Evolutionary conservation across 2,888 invertebrate species (phyloP).

Genomic region (Amorpha juglandis): DNA sequence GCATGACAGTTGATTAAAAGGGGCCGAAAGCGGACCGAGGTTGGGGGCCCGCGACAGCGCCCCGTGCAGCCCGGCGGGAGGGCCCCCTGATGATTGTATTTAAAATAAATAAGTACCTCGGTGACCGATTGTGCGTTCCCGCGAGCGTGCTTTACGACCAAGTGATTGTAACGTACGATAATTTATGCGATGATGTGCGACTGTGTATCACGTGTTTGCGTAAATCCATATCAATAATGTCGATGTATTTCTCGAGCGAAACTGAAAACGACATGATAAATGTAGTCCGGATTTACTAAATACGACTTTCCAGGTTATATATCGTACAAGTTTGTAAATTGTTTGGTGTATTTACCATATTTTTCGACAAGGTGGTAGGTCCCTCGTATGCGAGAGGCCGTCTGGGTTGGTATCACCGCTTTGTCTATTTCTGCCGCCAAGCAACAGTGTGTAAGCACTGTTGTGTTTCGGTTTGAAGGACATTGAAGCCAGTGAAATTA

Average conservation of each 20-base stretch:
- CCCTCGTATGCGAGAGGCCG: too few relatives aligned
- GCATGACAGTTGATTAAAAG: conserved; percentile 84
- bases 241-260: conserved; percentile 19
- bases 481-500: too few relatives aligned
- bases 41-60: conserved; percentile 82
- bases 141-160: conserved; percentile 66
- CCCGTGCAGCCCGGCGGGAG: conserved; percentile 73
- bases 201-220: conserved; percentile 28
- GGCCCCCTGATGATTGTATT: conserved; percentile 83
- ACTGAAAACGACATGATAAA: conserved; percentile 20
- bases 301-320: neutral
- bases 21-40: conserved; percentile 78
- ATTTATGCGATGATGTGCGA: conserved; percentile 52
- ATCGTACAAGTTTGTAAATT: conserved; percentile 10
- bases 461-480: too few relatives aligned
- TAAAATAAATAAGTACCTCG: conserved; percentile 84
- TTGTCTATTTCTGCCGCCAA: too few relatives aligned
- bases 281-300: neutral
- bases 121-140: conserved; percentile 81
- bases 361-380: too few relatives aligned
- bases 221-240: conserved; percentile 28
- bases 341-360: neutral
- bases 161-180: conserved; percentile 58
- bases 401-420: too few relatives aligned
- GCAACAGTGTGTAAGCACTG: too few relatives aligned